Evolutionary conservation across 2,797 vertebrate genomes (phyloP).

Genomic region (Ptychadena robeensis): DNA sequence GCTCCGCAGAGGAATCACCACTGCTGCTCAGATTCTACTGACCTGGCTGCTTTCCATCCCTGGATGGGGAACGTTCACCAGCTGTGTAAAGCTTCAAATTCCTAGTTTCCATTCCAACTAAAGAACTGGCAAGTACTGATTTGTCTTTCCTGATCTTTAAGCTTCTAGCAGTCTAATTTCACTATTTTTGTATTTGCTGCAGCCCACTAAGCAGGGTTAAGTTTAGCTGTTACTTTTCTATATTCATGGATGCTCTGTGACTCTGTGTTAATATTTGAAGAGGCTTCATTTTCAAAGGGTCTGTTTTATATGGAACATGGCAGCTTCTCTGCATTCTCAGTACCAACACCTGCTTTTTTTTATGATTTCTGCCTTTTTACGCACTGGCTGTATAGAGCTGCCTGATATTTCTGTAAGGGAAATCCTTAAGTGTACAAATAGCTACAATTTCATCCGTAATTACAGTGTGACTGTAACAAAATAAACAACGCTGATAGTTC

Average conservation of each 20-base stretch:
- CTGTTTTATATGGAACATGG: conserved; percentile 44
- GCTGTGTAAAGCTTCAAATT: conserved; percentile 62
- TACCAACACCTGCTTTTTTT: conserved; percentile 47
- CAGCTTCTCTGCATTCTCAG: conserved; percentile 43
- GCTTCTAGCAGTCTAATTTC: conserved; percentile 46
- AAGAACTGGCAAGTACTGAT: conserved; percentile 60
- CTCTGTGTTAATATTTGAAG: conserved; percentile 36
- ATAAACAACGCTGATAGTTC: conserved; percentile 21
- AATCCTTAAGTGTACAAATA: conserved; percentile 46
- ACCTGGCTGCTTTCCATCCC: conserved; percentile 53
- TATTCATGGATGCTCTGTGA: conserved; percentile 32
- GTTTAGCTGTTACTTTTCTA: conserved; percentile 45
- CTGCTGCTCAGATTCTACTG: conserved; percentile 41
- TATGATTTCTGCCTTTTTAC: conserved; percentile 33
- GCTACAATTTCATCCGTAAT: conserved; percentile 29
- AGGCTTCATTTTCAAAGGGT: conserved; percentile 27
- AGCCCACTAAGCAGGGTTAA: conserved; percentile 50
- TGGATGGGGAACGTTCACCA: conserved; percentile 59
- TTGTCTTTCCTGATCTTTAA: conserved; percentile 56
- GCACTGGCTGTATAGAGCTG: conserved; percentile 11
- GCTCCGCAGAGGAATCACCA: conserved; percentile 51
- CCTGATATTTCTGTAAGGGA: conserved; percentile 39
- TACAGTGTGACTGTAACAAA: not conserved
- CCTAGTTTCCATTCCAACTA: conserved; percentile 61
- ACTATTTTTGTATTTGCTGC: conserved; percentile 48